Base-by-base conservation (phyloP, 37 sponge, comb jelly and placozoan genomes). In the Haliclona indistincta region DNA sequence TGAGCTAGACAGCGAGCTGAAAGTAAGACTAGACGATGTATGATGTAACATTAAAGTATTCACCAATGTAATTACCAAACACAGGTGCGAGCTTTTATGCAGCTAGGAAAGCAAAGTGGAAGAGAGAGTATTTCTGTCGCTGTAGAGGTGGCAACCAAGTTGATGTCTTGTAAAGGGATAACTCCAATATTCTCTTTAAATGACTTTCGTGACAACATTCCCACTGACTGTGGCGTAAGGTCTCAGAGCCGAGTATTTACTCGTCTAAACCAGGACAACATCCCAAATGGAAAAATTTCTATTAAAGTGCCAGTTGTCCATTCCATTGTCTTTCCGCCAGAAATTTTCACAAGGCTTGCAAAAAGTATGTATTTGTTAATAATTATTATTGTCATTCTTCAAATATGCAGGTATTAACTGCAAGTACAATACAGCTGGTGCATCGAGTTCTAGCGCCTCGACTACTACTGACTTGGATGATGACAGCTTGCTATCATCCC, bases 1-100 rank as follows among this genome's bases (percentile, higher is more conserved):
- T 47, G 13, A 47, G 49, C 13, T 47, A 47, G 13, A 8, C 13
- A 17, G 49, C 13, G 13, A 47, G 8, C 49, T 17, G 8, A n/a
- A n/a, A n/a, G n/a, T n/a, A n/a, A n/a, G n/a, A n/a, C 13, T 47
- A 47, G 13, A 13, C 13, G 8, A 47, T 47, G 8, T 8, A 47
- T 13, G 13, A 8, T 17, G 13, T 47, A 47, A 47, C 49, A 47
- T 47, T 47, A 47, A 47, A 13, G 49, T 13, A 47, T 47, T 8
- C 49, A 47, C 8, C 49, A 47, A 8, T n/a, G n/a, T n/a, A n/a
- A 47, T 47, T 10, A 30, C 35, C 34, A 10, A 20, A 20, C 25
- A 61, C 10, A 64, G 77, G 77, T 77, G 5, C 51, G 77, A 7
- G 53, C 67, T 15, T 77, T 77, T 47, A 4, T 77, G 7, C 77